Conservation (phyloP, 2,797 vertebrate species). For the Trematomus bernacchii region DNA sequence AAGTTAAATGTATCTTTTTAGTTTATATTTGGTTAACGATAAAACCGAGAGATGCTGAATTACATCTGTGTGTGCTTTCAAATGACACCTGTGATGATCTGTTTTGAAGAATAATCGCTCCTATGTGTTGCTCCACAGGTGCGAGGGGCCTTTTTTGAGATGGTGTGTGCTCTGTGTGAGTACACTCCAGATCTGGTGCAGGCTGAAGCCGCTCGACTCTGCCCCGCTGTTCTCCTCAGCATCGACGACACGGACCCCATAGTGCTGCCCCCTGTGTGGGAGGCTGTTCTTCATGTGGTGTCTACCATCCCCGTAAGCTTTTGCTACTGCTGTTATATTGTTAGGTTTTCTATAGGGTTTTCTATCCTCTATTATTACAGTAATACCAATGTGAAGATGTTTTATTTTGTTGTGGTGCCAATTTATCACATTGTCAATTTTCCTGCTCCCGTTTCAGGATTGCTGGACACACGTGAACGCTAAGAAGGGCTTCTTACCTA, state of each 20-base stretch:
- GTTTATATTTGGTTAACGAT: neutral
- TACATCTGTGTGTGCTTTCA: neutral
- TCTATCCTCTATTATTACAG: neutral
- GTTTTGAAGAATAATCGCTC: neutral
- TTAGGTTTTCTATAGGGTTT: neutral
- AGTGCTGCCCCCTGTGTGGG: slow-evolving; percentile 95
- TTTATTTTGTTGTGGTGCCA: neutral
- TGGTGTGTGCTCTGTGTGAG: slow-evolving; percentile 90
- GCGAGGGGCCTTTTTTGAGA: slow-evolving; percentile 94
- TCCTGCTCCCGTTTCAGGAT: slow-evolving; percentile 82
- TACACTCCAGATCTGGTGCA: slow-evolving; percentile 87
- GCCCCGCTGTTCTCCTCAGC: slow-evolving; percentile 91
- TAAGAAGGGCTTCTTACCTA: slow-evolving; percentile 94
- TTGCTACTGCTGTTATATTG: neutral
- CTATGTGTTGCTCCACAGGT: slow-evolving; percentile 81
- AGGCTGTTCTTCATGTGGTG: slow-evolving; percentile 91
- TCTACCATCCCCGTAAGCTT: slow-evolving; percentile 88
- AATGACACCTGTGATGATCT: neutral
- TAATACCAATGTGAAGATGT: neutral
- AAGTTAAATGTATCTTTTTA: neutral
- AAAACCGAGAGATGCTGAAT: neutral
- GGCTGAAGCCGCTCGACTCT: slow-evolving; percentile 89
- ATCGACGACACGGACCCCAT: slow-evolving; percentile 94
- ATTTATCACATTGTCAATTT: neutral
- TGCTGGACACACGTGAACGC: slow-evolving; percentile 95